These are phyloP conservation scores for Stichopus chloronotus DNA, from an alignment of 35 echinoderm and acorn worm species.

Conservation along the genomic window DNA sequence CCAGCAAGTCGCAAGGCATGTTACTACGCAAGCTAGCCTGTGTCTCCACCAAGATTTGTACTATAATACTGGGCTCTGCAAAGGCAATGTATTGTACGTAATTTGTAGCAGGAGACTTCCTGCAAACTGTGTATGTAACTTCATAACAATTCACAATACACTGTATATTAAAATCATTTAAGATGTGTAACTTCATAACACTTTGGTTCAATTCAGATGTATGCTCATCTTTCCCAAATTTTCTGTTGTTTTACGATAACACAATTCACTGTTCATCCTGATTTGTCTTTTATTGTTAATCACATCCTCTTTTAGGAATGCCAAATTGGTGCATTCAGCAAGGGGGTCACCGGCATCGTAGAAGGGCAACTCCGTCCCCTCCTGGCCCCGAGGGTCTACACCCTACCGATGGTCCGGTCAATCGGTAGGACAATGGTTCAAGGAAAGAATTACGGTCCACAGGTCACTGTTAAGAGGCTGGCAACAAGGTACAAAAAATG, in stretches of 20 bases:
- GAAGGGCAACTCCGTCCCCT: constrained; percentile 86
- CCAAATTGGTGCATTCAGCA: constrained; percentile 64
- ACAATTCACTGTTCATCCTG: neutral
- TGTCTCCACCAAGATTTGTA: no score
- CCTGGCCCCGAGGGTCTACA: constrained; percentile 94
- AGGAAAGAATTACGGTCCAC: constrained; percentile 98
- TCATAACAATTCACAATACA: no score
- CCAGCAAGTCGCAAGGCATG: no score
- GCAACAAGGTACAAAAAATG: constrained; percentile 82
- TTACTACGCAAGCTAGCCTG: no score
- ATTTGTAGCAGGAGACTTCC: no score
- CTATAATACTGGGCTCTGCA: no score
- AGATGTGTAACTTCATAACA: no score
- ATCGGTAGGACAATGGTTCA: constrained; percentile 99
- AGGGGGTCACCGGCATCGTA: constrained; percentile 76
- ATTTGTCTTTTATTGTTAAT: neutral
- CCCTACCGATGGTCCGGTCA: constrained; percentile 93
- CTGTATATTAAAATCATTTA: no score
- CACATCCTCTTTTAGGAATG: constrained; percentile 43
- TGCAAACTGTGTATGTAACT: no score
- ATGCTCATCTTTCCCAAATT: neutral
- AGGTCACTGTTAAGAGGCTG: constrained; percentile 95
- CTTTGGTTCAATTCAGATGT: neutral
- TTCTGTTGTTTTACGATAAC: neutral
- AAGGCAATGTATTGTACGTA: no score